Evolutionary conservation across 1,140 invertebrate species (phyloP).

Genomic region (Tetranychus urticae): DNA sequence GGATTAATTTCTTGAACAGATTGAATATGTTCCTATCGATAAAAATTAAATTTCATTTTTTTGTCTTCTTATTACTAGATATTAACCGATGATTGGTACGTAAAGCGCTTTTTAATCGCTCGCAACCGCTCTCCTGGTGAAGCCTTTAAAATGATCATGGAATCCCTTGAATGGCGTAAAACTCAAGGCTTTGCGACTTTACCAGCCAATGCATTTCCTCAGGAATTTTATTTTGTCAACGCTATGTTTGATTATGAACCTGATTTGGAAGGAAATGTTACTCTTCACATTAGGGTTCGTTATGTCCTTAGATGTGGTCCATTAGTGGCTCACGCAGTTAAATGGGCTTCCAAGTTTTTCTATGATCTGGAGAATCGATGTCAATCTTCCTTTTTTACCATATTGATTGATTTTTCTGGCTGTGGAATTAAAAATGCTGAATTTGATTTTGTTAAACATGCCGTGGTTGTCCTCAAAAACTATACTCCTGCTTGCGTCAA

Average conservation of each 20-base stretch:
- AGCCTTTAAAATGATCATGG: slow-evolving; percentile 3
- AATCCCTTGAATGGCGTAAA: slow-evolving; percentile 1
- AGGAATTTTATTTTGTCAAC: slow-evolving; percentile 8
- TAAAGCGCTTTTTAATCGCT: slow-evolving; percentile 7
- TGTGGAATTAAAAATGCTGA: slow-evolving; percentile 7
- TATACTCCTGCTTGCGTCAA: slow-evolving; percentile 6
- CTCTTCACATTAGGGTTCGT: slow-evolving; percentile 8
- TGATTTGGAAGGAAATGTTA: slow-evolving; percentile 3
- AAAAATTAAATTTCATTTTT: too few relatives aligned
- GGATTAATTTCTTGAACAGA: too few relatives aligned
- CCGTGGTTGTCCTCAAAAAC: slow-evolving; percentile 4
- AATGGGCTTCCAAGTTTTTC: background rate
- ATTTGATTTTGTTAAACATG: slow-evolving; percentile 9
- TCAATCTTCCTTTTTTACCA: slow-evolving; percentile 1
- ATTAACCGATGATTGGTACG: slow-evolving; percentile 6
- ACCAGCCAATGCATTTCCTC: background rate
- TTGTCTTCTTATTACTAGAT: background rate
- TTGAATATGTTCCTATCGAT: too few relatives aligned
- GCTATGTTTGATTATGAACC: slow-evolving; percentile 7
- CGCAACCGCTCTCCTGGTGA: background rate
- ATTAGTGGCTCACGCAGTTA: background rate
- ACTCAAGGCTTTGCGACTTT: background rate
- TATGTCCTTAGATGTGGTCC: slow-evolving; percentile 4
- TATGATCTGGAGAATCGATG: background rate
- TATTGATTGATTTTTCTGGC: slow-evolving; percentile 8